Percentiles rank a stretch among this genome's conserved stretches.
phyloP scores from a whole-genome alignment of 2,888 invertebrate genomes.

The Phytoseiulus persimilis region DNA sequence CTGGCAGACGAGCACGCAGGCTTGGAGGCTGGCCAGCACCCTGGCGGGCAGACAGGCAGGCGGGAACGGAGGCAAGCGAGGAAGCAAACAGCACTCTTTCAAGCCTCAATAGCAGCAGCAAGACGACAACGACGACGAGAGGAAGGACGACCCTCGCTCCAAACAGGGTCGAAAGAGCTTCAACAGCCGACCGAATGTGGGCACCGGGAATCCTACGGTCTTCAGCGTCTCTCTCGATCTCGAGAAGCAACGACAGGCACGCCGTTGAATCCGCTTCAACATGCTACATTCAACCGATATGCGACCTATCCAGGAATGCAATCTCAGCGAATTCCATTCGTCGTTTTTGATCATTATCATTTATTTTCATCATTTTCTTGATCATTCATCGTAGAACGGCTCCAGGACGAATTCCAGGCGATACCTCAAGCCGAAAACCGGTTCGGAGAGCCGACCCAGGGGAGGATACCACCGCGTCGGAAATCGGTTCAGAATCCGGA shows the following conservation, averaged over 20 bases:
- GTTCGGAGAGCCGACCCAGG: too few species aligned
- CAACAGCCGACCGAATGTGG: not conserved
- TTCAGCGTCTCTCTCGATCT: not conserved
- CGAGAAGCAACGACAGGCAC: not conserved
- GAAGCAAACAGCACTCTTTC: constrained; percentile 40
- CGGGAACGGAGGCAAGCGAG: constrained; percentile 53
- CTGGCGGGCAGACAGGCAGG: constrained; percentile 56
- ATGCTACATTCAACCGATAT: too few species aligned
- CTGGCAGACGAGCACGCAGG: not conserved
- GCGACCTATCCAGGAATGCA: too few species aligned
- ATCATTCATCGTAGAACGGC: too few species aligned
- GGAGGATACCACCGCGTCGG: too few species aligned
- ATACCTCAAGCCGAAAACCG: too few species aligned
- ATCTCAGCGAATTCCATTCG: too few species aligned
- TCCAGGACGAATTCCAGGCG: too few species aligned
- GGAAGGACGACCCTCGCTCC: not conserved
- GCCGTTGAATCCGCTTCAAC: not conserved
- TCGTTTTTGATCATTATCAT: too few species aligned
- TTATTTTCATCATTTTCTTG: too few species aligned
- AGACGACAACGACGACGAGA: not conserved
- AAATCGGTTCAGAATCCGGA: too few species aligned
- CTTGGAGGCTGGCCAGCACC: constrained; percentile 53
- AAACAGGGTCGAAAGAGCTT: not conserved
- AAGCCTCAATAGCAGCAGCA: not conserved
- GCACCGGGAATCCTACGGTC: not conserved